These are phyloP conservation scores for Moxostoma hubbsi DNA, from an alignment of 2,797 vertebrate species.

Conservation along the genomic window DNA sequence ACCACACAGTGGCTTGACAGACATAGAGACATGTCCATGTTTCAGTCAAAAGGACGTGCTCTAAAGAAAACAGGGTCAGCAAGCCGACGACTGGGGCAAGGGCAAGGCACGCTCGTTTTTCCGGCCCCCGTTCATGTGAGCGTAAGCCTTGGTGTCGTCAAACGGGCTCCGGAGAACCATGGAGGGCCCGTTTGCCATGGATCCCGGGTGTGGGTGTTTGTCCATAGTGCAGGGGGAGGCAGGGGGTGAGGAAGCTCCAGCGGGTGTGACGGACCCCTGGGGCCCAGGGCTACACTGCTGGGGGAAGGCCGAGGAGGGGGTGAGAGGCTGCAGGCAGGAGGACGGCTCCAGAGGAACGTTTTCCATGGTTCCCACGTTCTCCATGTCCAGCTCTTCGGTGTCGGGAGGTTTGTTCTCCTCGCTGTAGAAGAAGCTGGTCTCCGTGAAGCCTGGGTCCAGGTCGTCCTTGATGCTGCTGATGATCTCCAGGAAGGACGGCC, in stretches of 20 bases:
- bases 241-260: conserved; percentile 62
- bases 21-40: not conserved
- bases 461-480: conserved; percentile 93
- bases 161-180: conserved; percentile 82
- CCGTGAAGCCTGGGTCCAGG: conserved; percentile 87
- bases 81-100: conserved; percentile 94
- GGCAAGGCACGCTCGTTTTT: conserved; percentile 92
- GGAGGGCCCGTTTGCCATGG: conserved; percentile 85
- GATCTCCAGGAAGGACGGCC: conserved; percentile 80
- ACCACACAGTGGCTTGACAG: conserved; percentile 33
- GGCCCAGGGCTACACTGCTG: conserved; percentile 28
- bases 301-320: conserved; percentile 38
- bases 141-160: conserved; percentile 91
- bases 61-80: conserved; percentile 70
- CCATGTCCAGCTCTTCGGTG: conserved; percentile 84
- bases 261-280: conserved; percentile 70
- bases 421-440: conserved; percentile 95
- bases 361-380: conserved; percentile 85
- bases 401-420: conserved; percentile 92
- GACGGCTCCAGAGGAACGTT: conserved; percentile 79
- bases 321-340: conserved; percentile 47
- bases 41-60: too few species aligned
- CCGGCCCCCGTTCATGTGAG: conserved; percentile 97
- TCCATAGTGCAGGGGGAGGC: conserved; percentile 72
- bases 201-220: conserved; percentile 77